Base-by-base conservation (phyloP, 2,113 vertebrate species). In the Glaucomys volans region DNA sequence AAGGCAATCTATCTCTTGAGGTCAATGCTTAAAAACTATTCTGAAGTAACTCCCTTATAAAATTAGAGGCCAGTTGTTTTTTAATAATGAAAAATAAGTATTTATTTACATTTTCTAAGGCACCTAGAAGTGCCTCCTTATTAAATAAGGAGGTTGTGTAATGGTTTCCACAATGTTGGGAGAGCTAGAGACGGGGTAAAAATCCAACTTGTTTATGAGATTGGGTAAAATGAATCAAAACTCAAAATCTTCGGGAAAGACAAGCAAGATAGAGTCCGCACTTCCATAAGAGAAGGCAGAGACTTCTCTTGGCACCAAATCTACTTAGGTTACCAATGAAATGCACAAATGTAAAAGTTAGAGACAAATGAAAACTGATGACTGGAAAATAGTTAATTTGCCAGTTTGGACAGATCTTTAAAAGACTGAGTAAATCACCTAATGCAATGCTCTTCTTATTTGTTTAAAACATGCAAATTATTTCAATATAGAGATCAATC, bases 211-310 rank as follows among this genome's bases (percentile, higher is more conserved):
- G 13, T 52, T 71, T 30, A 57, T 85, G 37, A 89, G 52, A 3
- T 47, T 91, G 42, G 8, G 4, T 57, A 90, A 87, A 95, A 94
- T 93, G 81, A 93, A 30, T 20, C 47, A 93, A 82, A 83, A 14
- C 26, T 89, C 54, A 89, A 57, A n/a, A 83, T 83, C 66, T n/a
- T 88, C n/a, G 85, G 74, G 28, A 89, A 97, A 94, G 24, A 57
- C 50, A 69, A 40, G 30, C 52, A 75, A 44, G 82, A 1, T 18
- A 66, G 5, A 94, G 57, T 37, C 4, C 54, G 7, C 3, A 37
- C 1, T 20, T 95, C 7, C 47, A 50, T 10, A 88, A 26, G n/a
- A 28, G 30, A 72, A 91, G 79, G 6, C n/a, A 47, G 32, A 30
- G 62, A 47, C 7, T 24, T 86, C 35, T 5, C 13, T 52, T 64